Evolutionary conservation across 1,140 invertebrate species (phyloP).

Genomic region (Ylistrum balloti): DNA sequence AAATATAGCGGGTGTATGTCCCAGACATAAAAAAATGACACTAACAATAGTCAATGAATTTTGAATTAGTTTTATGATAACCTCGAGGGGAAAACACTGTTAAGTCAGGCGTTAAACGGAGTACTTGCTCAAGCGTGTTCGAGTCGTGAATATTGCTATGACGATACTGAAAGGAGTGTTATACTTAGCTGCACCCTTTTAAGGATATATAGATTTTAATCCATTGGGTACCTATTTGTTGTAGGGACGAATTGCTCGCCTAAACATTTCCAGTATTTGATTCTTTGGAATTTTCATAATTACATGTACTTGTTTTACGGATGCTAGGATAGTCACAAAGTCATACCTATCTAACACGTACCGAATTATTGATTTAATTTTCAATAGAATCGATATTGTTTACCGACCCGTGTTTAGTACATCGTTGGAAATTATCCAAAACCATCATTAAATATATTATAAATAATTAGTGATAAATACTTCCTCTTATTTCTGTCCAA

Average conservation of each 20-base stretch:
- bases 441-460: not conserved
- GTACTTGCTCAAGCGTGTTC: not conserved
- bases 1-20: constrained; percentile 2
- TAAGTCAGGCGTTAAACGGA: not conserved
- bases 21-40: not conserved
- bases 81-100: constrained; percentile 13
- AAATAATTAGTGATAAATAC: not conserved
- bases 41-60: constrained; percentile 24
- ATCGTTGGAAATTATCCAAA: too few relatives aligned
- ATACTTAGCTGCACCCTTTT: not conserved
- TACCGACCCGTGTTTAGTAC: not conserved
- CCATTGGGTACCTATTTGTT: not conserved
- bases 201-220: not conserved
- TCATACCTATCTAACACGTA: not conserved
- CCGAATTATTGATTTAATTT: not conserved
- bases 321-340: not conserved
- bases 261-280: not conserved
- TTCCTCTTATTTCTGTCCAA: not conserved
- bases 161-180: constrained; percentile 30
- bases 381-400: not conserved
- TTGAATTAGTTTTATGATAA: constrained; percentile 22
- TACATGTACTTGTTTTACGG: not conserved
- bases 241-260: not conserved
- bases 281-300: not conserved
- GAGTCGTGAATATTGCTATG: constrained; percentile 2